These are phyloP conservation scores for Proteles cristata DNA, from an alignment of 2,113 vertebrate genomes.

Conservation along the genomic window DNA sequence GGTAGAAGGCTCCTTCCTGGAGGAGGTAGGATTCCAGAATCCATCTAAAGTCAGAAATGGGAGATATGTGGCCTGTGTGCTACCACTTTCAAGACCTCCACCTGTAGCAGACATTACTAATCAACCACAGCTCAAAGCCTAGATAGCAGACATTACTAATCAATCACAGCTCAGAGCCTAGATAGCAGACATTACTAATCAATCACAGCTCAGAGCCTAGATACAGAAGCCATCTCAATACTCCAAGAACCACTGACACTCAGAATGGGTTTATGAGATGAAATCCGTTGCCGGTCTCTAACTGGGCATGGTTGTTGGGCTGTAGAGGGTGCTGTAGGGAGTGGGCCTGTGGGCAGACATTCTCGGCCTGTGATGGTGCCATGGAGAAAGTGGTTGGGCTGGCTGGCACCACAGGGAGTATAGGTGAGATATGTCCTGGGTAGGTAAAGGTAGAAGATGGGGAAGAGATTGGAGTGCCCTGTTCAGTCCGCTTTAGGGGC, in stretches of 20 bases:
- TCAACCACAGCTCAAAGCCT: background rate
- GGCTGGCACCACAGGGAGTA: background rate
- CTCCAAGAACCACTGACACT: background rate
- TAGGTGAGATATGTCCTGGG: background rate
- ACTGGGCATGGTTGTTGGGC: background rate
- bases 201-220: background rate
- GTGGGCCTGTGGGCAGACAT: background rate
- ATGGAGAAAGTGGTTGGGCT: background rate
- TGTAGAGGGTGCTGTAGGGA: background rate
- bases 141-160: too few species aligned
- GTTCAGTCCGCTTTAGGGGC: background rate
- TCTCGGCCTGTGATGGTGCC: background rate
- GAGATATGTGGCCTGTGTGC: background rate
- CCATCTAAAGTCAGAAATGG: background rate
- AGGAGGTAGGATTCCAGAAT: background rate
- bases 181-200: too few species aligned
- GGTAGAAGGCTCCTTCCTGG: background rate
- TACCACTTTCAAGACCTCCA: background rate
- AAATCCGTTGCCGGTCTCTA: background rate
- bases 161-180: too few species aligned
- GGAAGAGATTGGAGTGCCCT: background rate
- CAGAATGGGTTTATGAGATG: background rate
- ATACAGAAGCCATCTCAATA: background rate
- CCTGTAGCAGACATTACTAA: slow-evolving; percentile 1
- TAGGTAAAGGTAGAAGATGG: background rate